Evolutionary conservation across 2,113 vertebrate species (phyloP).

Genomic region (Rousettus leschenaultii): DNA sequence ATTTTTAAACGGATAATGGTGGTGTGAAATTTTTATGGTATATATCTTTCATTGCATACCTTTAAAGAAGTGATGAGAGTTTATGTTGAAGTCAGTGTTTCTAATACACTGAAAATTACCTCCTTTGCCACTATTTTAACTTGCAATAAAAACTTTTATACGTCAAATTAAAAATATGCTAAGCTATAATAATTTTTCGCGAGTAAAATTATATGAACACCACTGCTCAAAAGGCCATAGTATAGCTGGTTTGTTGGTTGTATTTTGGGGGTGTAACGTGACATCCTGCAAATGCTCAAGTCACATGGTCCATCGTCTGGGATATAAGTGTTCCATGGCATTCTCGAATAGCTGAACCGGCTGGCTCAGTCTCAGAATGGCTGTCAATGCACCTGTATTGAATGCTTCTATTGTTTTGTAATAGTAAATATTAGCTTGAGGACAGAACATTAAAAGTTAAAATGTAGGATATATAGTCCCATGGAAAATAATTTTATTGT

Average conservation of each 20-base stretch:
- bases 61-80: neutral
- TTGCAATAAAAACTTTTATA: neutral
- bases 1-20: neutral
- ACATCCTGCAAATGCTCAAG: neutral
- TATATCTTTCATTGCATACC: neutral
- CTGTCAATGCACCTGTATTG: neutral
- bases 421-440: neutral
- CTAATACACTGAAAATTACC: neutral
- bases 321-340: too few species aligned
- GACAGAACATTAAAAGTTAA: neutral
- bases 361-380: neutral
- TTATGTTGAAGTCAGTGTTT: neutral
- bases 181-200: neutral
- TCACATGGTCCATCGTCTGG: too few species aligned
- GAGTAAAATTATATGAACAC: neutral
- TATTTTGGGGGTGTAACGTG: neutral
- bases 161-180: neutral
- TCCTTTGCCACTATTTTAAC: neutral
- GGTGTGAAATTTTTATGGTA: neutral
- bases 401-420: accelerated
- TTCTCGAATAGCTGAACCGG: accelerated
- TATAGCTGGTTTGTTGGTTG: neutral
- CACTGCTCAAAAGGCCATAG: neutral
- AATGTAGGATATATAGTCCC: neutral
- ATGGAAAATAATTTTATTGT: neutral